Evolutionary conservation across 2,797 vertebrate species (phyloP).

Genomic region (Potorous gilbertii): DNA sequence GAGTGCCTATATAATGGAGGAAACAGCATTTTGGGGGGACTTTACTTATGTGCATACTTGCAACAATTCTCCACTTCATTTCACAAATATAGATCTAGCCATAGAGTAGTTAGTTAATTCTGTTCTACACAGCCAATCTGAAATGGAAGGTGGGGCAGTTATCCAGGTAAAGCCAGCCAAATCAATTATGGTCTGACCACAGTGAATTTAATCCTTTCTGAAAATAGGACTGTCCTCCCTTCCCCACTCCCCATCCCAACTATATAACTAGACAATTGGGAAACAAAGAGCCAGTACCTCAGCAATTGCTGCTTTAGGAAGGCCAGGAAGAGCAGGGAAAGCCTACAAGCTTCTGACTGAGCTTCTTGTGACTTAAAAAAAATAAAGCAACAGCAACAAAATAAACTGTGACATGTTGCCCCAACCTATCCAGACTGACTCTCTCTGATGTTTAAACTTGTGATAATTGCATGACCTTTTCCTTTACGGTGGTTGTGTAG

Average conservation of each 20-base stretch:
- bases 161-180: slow-evolving; percentile 27
- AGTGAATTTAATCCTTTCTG: slow-evolving; percentile 45
- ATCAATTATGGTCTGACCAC: slow-evolving; percentile 57
- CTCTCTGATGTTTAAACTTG: not conserved
- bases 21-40: not conserved
- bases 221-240: slow-evolving; percentile 49
- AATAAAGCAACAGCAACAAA: not conserved
- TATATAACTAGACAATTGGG: slow-evolving; percentile 27
- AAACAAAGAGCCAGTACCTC: slow-evolving; percentile 29
- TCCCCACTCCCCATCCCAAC: slow-evolving; percentile 24
- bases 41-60: not conserved
- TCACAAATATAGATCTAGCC: not conserved
- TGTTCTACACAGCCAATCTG: slow-evolving; percentile 21
- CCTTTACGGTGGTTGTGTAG: slow-evolving; percentile 22
- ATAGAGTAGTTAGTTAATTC: not conserved
- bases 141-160: slow-evolving; percentile 15
- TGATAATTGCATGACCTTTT: slow-evolving; percentile 1
- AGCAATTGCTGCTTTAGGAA: not conserved
- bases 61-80: not conserved
- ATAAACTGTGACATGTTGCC: not conserved
- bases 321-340: not conserved
- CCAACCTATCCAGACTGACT: not conserved
- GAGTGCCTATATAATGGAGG: not conserved
- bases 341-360: not conserved
- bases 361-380: not conserved